A percentile compares a stretch with the other conserved stretches of the same genome.
Evolutionary conservation across 1,140 invertebrate species (phyloP).

Genomic region (Euura lappo): DNA sequence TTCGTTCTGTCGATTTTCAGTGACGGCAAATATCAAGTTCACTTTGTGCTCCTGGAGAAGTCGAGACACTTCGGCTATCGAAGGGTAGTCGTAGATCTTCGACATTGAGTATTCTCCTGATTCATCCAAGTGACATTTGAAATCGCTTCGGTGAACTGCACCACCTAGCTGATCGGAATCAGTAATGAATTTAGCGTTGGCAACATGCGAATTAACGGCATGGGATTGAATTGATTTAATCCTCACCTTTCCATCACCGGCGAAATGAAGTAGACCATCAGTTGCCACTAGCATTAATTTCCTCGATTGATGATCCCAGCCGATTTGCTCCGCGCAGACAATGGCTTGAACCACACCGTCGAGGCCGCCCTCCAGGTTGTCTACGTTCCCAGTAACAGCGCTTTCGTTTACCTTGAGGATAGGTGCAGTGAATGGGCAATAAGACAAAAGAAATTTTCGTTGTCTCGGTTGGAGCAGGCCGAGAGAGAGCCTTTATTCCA

Average conservation of each 20-base stretch:
- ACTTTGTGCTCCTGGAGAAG: slow-evolving; percentile 33
- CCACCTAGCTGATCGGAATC: slow-evolving; percentile 29
- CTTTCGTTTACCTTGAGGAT: slow-evolving; percentile 34
- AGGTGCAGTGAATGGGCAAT: no score
- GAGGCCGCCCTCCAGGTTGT: slow-evolving; percentile 66
- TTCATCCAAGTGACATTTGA: slow-evolving; percentile 37
- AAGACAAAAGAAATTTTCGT: no score
- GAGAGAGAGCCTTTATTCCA: no score
- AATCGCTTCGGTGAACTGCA: slow-evolving; percentile 37
- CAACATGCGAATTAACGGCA: neutral
- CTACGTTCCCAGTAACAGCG: slow-evolving; percentile 62
- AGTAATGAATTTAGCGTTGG: neutral
- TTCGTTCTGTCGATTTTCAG: slow-evolving; percentile 32
- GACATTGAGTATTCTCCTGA: slow-evolving; percentile 35
- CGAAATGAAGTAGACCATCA: slow-evolving; percentile 69
- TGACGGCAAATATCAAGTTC: slow-evolving; percentile 43
- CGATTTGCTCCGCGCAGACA: slow-evolving; percentile 58
- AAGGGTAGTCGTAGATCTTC: slow-evolving; percentile 38
- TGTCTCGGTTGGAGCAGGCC: no score
- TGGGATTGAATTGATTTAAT: neutral
- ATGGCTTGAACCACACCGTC: slow-evolving; percentile 66
- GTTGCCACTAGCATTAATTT: slow-evolving; percentile 69
- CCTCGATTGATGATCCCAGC: slow-evolving; percentile 64
- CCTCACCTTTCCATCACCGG: slow-evolving; percentile 66
- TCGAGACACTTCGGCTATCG: slow-evolving; percentile 39